Conservation (phyloP, 2,113 vertebrate species). For the Ondatra zibethicus region DNA sequence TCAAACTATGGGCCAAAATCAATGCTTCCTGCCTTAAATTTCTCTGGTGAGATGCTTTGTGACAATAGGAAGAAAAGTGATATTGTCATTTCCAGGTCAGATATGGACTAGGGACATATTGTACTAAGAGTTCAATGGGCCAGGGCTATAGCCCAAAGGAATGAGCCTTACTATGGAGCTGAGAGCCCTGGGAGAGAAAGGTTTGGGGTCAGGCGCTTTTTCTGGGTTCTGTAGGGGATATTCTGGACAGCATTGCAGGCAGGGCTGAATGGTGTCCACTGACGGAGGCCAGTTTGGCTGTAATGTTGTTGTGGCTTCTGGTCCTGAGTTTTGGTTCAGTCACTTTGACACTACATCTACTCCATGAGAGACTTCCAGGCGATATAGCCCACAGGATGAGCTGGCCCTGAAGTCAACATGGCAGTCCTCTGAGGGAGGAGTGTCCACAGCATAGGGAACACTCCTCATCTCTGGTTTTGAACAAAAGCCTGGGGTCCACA, state of each 20-base stretch:
- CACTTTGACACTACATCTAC: not conserved
- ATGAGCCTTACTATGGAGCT: not conserved
- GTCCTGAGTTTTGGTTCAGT: not conserved
- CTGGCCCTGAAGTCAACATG: not conserved
- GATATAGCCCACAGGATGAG: not conserved
- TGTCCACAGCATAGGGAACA: not conserved
- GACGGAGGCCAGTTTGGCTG: not conserved
- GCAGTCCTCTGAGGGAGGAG: not conserved
- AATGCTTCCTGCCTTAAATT: not conserved
- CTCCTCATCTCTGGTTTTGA: slow-evolving; percentile 19
- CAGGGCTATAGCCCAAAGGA: not conserved
- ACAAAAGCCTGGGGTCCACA: not conserved
- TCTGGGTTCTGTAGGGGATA: not conserved
- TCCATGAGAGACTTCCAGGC: not conserved
- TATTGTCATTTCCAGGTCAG: not conserved
- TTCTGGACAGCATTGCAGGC: not conserved
- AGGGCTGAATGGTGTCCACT: not conserved
- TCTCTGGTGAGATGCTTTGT: not conserved
- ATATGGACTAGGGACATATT: not conserved
- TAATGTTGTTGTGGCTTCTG: not conserved
- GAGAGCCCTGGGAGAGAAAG: not conserved
- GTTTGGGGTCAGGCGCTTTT: not conserved
- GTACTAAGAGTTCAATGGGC: not conserved
- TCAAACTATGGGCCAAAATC: not conserved
- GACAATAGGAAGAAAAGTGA: not conserved